A percentile compares a stretch with the other conserved stretches of the same genome.
phyloP scores from a whole-genome alignment of 2,797 vertebrate species.

The Pangasius macronema region DNA sequence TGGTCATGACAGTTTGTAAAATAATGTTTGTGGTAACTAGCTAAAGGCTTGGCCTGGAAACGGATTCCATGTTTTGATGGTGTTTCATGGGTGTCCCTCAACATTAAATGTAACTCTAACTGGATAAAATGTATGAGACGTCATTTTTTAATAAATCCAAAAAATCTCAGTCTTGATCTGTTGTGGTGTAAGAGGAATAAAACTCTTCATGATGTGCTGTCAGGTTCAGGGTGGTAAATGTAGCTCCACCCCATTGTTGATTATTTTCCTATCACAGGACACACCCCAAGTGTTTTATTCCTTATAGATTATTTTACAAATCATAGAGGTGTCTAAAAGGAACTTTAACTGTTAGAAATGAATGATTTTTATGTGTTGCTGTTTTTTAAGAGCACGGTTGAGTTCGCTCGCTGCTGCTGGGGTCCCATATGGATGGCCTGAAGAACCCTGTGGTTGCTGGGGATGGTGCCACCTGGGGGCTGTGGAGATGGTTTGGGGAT shows the following conservation, averaged over 20 bases:
- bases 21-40: background rate
- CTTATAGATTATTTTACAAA: background rate
- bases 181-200: background rate
- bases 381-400: background rate
- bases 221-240: background rate
- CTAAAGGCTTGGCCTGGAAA: background rate
- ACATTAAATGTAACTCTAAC: background rate
- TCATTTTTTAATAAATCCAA: background rate
- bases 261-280: background rate
- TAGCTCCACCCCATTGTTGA: background rate
- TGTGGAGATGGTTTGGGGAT: too few relatives aligned
- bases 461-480: too few relatives aligned
- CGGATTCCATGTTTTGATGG: background rate
- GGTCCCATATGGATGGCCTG: too few relatives aligned
- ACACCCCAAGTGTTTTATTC: background rate
- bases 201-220: background rate
- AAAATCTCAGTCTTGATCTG: background rate
- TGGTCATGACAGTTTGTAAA: background rate
- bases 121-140: background rate
- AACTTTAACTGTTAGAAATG: background rate
- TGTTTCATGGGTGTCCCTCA: background rate
- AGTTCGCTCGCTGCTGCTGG: too few relatives aligned
- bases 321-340: background rate
- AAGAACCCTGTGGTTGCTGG: too few relatives aligned
- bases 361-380: background rate